Percentiles rank a stretch among this genome's conserved stretches.
Conservation (phyloP, 2,797 vertebrate genomes). For the Poeciliopsis paucimaculata region DNA sequence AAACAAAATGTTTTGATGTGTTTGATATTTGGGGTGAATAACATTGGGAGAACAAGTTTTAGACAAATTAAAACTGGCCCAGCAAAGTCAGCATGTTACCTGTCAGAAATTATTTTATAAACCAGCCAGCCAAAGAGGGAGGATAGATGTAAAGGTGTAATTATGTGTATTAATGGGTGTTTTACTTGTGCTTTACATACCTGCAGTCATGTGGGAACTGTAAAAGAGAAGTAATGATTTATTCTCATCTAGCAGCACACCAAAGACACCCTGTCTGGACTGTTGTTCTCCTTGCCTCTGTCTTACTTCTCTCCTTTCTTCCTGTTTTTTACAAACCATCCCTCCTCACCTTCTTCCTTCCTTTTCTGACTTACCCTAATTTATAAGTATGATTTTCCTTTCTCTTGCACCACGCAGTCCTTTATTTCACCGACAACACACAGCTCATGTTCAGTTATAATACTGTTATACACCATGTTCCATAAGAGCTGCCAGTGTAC, state of each 20-base stretch:
- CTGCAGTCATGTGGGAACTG: constrained; percentile 43
- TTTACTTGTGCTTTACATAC: constrained; percentile 55
- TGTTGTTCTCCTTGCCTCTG: constrained; percentile 15
- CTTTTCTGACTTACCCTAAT: background rate
- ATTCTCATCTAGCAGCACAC: constrained; percentile 44
- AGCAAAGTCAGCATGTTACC: constrained; percentile 21
- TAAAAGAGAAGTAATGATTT: constrained; percentile 50
- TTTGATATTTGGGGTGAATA: constrained; percentile 39
- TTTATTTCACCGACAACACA: constrained; percentile 34
- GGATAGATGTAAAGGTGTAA: constrained; percentile 47
- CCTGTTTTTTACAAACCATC: background rate
- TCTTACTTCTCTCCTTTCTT: constrained; percentile 4
- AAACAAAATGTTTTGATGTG: constrained; percentile 47
- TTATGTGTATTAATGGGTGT: constrained; percentile 54
- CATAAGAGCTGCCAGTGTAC: constrained; percentile 48
- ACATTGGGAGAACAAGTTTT: constrained; percentile 50
- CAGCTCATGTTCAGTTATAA: constrained; percentile 34
- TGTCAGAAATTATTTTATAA: constrained; percentile 33
- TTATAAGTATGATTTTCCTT: constrained; percentile 15
- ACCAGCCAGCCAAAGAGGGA: constrained; percentile 39
- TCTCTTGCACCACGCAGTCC: constrained; percentile 21
- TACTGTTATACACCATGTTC: constrained; percentile 51
- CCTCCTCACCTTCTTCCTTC: constrained; percentile 1
- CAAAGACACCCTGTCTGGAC: constrained; percentile 42
- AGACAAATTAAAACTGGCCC: constrained; percentile 64